Percentiles rank a stretch among this genome's conserved stretches.
phyloP scores from a whole-genome alignment of 2,113 vertebrate species.

The Halcyon malimbica region DNA sequence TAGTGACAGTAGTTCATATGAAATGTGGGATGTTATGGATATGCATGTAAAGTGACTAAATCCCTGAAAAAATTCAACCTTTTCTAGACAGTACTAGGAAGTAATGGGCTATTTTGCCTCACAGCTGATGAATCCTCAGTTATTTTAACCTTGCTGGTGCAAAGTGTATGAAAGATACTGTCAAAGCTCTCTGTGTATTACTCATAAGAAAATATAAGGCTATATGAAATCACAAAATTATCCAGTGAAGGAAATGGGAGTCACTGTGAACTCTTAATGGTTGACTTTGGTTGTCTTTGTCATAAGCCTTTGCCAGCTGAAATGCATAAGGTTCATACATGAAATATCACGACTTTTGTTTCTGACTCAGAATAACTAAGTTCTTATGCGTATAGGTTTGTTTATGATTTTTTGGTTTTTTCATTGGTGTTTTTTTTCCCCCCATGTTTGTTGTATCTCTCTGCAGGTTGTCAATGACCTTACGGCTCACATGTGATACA shows the following conservation, averaged over 20 bases:
- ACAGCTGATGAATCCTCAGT: background rate
- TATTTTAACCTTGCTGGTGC: background rate
- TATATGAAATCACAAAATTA: background rate
- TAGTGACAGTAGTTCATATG: background rate
- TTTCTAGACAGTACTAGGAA: background rate
- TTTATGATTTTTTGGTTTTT: background rate
- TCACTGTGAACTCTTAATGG: background rate
- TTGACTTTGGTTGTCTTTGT: background rate
- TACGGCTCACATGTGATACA: background rate
- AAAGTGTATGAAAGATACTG: background rate
- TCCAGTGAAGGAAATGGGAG: background rate
- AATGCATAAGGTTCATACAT: background rate
- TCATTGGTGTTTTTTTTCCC: fast-evolving
- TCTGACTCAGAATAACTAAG: background rate
- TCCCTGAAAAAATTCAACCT: background rate
- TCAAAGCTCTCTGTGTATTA: background rate
- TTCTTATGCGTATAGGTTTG: background rate
- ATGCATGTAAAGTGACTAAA: background rate
- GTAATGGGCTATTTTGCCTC: background rate
- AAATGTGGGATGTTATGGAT: background rate
- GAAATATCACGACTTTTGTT: background rate
- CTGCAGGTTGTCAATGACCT: background rate
- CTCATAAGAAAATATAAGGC: background rate
- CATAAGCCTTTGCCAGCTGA: background rate
- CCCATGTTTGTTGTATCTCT: background rate